These are phyloP conservation scores for Varanus komodoensis DNA, from an alignment of 2,113 vertebrate species.

Conservation along the genomic window DNA sequence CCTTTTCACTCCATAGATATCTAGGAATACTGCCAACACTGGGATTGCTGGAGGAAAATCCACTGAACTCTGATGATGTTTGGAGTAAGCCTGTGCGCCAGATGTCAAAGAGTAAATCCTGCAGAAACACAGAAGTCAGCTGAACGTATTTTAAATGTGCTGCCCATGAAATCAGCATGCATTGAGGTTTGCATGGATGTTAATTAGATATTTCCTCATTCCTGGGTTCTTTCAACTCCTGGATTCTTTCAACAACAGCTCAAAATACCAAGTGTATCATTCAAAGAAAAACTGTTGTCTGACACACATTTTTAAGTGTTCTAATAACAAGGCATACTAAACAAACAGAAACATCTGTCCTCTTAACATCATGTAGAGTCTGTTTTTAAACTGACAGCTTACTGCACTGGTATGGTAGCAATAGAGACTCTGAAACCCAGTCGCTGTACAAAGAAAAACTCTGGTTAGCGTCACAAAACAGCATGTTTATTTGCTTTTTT, in stretches of 20 bases:
- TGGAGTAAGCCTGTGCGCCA: constrained; percentile 64
- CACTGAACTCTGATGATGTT: constrained; percentile 62
- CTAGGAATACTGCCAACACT: constrained; percentile 64
- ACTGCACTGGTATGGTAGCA: not conserved
- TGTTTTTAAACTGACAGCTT: not conserved
- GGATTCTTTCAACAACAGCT: not conserved
- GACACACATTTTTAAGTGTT: not conserved
- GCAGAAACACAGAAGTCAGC: constrained; percentile 46
- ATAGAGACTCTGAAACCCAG: not conserved
- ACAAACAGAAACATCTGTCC: not conserved
- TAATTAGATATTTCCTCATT: constrained; percentile 45
- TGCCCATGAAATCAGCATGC: constrained; percentile 40
- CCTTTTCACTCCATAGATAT: constrained; percentile 48
- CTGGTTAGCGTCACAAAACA: not conserved
- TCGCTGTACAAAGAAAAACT: not conserved
- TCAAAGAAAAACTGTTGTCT: not conserved
- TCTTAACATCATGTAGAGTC: not conserved
- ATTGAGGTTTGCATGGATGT: constrained; percentile 29
- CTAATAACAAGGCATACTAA: not conserved
- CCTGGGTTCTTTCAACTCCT: constrained; percentile 10
- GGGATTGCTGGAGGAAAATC: constrained; percentile 58
- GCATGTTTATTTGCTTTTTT: not conserved
- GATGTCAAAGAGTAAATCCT: constrained; percentile 58
- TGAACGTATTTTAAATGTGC: constrained; percentile 47
- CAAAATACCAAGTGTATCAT: not conserved